Evolutionary conservation across 1,140 invertebrate species (phyloP), one percentile per base, ranked within the genome.

Genomic region (Dendrolimus punctatus): DNA sequence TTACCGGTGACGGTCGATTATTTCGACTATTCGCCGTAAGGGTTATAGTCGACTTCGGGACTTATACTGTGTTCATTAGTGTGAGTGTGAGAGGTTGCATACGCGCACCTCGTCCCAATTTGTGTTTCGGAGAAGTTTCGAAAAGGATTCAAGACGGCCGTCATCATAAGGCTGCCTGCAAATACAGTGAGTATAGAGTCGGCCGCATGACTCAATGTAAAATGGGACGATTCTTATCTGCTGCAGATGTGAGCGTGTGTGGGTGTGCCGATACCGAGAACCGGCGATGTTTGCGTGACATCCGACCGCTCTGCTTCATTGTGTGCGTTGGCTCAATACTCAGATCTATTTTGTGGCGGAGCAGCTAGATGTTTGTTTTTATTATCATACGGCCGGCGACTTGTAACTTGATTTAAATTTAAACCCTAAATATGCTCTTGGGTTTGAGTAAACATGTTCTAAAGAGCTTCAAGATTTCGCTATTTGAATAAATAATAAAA

Each of bases 171-270:
- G 77, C 77, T 82, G 81, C 81, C 81, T 71, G 76, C 81, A 73
- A 80, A 75, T 66, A 77, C 80, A 80, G 81, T 85, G 71, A 85
- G 81, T 85, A 85, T 73, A 69, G 65, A 66, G 39, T 45, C 56
- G 66, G 65, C 68, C 73, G 71, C 66, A 76, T 75, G 75, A 79
- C 69, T 79, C 66, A 71, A 74, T 85, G 81, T 78, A 76, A 85
- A 85, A 85, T 85, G 76, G 82, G 80, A 83, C 82, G 78, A 85
- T 83, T 81, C 70, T 85, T 85, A 85, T 85, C 82, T 85, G 69
- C 64, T 56, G 64, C 46, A 51, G 49, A 49, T 70, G 76, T 82
- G 23, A 23, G 23, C 23, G 79, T 73, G 76, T 55, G 79, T 66
- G 68, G 45, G 64, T 58, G 66, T 64, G 53, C 57, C 53, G 55